Evolutionary conservation across 2,113 vertebrate genomes (phyloP).

Genomic region (Cathartes aura): DNA sequence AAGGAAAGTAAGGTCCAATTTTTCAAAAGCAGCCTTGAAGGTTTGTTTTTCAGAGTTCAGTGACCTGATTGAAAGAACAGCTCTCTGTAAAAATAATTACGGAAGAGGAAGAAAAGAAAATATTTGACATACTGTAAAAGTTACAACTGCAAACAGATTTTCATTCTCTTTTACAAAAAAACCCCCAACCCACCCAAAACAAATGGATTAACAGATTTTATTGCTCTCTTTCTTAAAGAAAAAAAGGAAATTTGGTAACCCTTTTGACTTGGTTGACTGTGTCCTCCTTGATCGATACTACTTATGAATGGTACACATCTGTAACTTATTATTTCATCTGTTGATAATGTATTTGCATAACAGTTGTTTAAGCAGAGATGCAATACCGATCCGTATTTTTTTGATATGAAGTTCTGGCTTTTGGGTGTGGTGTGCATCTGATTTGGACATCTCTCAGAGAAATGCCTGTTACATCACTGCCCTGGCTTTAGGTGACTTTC

Average conservation of each 20-base stretch:
- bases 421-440: background rate
- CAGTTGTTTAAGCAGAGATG: background rate
- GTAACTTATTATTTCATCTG: background rate
- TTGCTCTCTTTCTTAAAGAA: background rate
- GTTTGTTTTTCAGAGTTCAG: slow-evolving; percentile 55
- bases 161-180: background rate
- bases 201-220: background rate
- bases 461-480: background rate
- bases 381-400: rapidly evolving
- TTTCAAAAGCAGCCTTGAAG: slow-evolving; percentile 57
- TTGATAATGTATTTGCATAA: background rate
- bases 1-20: slow-evolving; percentile 32
- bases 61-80: slow-evolving; percentile 64
- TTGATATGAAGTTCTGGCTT: background rate
- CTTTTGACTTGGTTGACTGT: background rate
- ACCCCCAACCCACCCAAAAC: background rate
- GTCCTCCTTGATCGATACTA: background rate
- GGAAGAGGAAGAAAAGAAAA: background rate
- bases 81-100: slow-evolving; percentile 67
- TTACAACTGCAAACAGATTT: slow-evolving; percentile 42
- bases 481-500: background rate
- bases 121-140: slow-evolving; percentile 18
- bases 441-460: background rate
- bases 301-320: background rate
- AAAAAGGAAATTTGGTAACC: background rate